Evolutionary conservation across 2,113 vertebrate species (phyloP), one percentile per base, ranked within the genome.

Genomic region (Limanda limanda): DNA sequence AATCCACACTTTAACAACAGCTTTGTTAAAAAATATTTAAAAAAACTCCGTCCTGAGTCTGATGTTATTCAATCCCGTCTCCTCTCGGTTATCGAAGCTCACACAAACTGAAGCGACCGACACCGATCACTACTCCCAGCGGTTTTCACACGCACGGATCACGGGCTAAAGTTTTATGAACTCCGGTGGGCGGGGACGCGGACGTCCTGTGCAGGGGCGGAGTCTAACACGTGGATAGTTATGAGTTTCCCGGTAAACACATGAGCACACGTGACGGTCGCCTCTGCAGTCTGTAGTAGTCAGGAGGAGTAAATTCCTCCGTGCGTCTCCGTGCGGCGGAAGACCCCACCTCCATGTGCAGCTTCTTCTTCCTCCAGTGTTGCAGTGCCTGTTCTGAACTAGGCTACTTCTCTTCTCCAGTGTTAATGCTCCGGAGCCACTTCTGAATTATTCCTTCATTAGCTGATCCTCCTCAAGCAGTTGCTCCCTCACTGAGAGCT

Each of bases 201-300:
- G 3, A 13, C 1, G 35, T 69, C 51, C 40, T 21, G 60, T 55
- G 5, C 2, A 35, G 27, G 45, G 93, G 68, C 89, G 91, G 40
- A 81, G 54, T 31, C 42, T 12, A 0, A 69, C 89, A 92, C 88
- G 89, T 92, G 91, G 1, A 81, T 17, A 56, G 62, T n/a, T n/a
- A n/a, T n/a, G n/a, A n/a, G n/a, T 21, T 37, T 2, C 62, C 55
- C 81, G 20, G 68, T 86, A 90, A 92, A 92, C 24, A 88, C 85
- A 86, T 0, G 71, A 25, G 68, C 14, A 67, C 88, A 91, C 89
- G 89, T 91, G 90, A 20, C 88, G 60, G 3, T 31, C 64, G 71
- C 59, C 54, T 62, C 24, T 1, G 20, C 2, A 9, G 1, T n/a
- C 20, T 11, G 51, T 10, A n/a, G 15, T 20, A 45, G 37, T 5